Evolutionary conservation across 2,797 vertebrate species (phyloP).

Genomic region (Tragelaphus oryx): DNA sequence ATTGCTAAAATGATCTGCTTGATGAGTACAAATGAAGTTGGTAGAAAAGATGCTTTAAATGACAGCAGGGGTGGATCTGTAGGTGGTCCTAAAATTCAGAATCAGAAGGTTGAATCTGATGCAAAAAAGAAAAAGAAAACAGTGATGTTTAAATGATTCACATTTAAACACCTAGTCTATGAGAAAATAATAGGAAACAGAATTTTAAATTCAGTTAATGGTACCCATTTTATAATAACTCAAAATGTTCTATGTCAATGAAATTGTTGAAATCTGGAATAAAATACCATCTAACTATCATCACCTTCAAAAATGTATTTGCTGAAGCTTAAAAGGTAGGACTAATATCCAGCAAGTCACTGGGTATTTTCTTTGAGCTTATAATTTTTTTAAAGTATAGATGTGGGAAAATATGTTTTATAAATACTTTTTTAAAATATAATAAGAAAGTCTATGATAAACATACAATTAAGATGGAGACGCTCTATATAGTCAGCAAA

Average conservation of each 20-base stretch:
- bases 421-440: neutral
- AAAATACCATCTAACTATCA: slow-evolving; percentile 17
- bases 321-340: neutral
- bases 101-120: neutral
- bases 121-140: neutral
- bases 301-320: neutral
- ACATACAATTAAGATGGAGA: neutral
- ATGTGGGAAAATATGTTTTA: neutral
- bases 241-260: neutral
- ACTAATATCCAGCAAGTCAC: neutral
- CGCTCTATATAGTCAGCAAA: neutral
- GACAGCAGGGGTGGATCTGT: neutral
- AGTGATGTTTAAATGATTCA: neutral
- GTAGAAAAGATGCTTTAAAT: neutral
- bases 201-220: slow-evolving; percentile 29
- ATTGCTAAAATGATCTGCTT: neutral
- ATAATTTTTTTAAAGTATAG: neutral
- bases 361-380: neutral
- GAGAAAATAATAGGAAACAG: neutral
- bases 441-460: neutral
- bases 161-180: neutral
- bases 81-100: slow-evolving; percentile 1
- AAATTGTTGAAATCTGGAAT: neutral
- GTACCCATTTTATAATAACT: slow-evolving; percentile 1
- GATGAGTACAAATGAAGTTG: neutral